Conservation (phyloP, 2,113 vertebrate species). For the Clupea harengus region DNA sequence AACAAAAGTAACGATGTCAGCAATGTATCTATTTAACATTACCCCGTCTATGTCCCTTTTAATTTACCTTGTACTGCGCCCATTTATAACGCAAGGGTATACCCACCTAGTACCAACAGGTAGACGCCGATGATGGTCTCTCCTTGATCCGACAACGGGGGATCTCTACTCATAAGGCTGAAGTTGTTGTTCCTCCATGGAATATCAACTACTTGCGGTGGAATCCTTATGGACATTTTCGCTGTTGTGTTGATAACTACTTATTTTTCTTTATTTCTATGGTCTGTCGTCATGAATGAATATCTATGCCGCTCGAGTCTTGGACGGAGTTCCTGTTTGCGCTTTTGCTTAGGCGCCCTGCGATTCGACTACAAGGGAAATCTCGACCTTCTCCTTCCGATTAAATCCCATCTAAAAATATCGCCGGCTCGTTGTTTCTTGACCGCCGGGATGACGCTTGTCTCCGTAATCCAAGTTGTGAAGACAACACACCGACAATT, state of each 20-base stretch:
- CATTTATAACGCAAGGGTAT: not conserved
- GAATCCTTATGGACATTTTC: constrained; percentile 74
- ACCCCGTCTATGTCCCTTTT: not conserved
- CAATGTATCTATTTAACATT: not conserved
- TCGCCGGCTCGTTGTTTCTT: not conserved
- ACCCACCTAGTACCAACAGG: constrained; percentile 76
- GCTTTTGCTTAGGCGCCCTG: not conserved
- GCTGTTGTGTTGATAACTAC: constrained; percentile 36
- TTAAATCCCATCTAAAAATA: constrained; percentile 36
- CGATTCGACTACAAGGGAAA: not conserved
- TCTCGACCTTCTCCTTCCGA: not conserved
- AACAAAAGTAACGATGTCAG: not conserved
- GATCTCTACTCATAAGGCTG: constrained; percentile 71
- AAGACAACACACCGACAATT: not conserved
- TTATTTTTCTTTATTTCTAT: not conserved
- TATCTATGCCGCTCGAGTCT: not conserved
- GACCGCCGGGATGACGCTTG: not conserved
- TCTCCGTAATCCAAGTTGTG: constrained; percentile 14
- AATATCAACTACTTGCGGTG: constrained; percentile 71
- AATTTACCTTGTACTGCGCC: not conserved
- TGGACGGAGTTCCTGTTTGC: not conserved
- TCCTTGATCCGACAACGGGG: constrained; percentile 76
- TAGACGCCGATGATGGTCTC: constrained; percentile 80
- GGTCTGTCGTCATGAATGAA: constrained; percentile 49
- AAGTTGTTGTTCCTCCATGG: constrained; percentile 85